These are phyloP conservation scores for Podarcis siculus DNA, from an alignment of 2,797 vertebrate genomes.

Conservation along the genomic window DNA sequence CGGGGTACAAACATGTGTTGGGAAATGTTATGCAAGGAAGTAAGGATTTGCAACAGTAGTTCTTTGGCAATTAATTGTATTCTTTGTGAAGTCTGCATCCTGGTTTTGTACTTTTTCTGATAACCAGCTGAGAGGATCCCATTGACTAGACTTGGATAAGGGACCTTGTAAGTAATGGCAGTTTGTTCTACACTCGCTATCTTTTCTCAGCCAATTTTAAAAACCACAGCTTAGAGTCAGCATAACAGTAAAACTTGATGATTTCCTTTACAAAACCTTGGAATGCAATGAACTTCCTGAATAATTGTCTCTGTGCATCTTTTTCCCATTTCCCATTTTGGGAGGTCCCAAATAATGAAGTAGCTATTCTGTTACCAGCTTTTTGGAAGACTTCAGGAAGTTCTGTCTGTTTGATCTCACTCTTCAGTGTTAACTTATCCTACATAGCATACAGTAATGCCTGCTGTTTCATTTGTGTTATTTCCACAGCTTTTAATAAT, in stretches of 20 bases:
- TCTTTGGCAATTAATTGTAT: neutral
- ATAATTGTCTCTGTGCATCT: neutral
- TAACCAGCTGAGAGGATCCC: neutral
- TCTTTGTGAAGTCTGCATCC: neutral
- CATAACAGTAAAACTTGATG: neutral
- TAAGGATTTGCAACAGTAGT: neutral
- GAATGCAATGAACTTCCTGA: fast-evolving
- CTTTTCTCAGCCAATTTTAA: fast-evolving
- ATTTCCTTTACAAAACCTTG: neutral
- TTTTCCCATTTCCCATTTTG: constrained; percentile 5
- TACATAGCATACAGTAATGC: neutral
- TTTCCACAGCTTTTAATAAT: neutral
- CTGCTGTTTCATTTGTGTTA: neutral
- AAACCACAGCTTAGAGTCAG: neutral
- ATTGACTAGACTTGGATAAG: neutral
- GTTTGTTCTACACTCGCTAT: neutral
- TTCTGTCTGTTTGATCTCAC: neutral
- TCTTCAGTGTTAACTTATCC: neutral
- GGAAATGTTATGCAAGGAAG: neutral
- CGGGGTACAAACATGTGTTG: neutral
- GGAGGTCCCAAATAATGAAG: neutral
- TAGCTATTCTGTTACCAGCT: neutral
- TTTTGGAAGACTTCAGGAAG: neutral
- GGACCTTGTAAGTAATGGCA: neutral
- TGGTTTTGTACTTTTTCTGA: neutral